Conservation (phyloP, 1,140 invertebrate species). For the Lepidostoma basale region DNA sequence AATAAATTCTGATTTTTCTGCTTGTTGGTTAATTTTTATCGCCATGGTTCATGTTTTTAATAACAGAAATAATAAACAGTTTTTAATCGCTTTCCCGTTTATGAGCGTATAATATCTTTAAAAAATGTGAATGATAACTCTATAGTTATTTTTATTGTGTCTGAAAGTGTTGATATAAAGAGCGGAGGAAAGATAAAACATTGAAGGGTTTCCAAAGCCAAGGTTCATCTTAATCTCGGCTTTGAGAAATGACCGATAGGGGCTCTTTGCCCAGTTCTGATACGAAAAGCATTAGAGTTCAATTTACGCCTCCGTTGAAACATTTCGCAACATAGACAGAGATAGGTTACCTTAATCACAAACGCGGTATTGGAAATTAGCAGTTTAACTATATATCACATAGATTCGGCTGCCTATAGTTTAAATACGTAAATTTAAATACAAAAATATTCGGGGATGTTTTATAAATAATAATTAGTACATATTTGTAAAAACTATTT, state of each 20-base stretch:
- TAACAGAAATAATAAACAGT: too few relatives aligned
- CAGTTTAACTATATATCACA: not conserved
- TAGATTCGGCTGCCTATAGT: not conserved
- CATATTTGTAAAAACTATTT: too few relatives aligned
- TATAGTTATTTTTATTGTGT: too few relatives aligned
- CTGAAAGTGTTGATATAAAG: not conserved
- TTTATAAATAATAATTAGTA: too few relatives aligned
- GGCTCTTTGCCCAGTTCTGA: not conserved
- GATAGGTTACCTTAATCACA: not conserved
- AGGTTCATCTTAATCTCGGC: constrained; percentile 2
- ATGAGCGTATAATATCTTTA: too few relatives aligned
- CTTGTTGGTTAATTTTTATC: too few relatives aligned
- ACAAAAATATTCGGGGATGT: not conserved
- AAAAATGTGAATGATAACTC: too few relatives aligned
- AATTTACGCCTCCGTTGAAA: not conserved
- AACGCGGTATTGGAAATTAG: not conserved
- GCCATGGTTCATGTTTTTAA: too few relatives aligned
- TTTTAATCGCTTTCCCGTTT: too few relatives aligned
- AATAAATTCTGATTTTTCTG: too few relatives aligned
- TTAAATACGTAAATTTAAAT: not conserved
- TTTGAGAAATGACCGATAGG: not conserved
- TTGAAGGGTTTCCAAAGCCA: not conserved
- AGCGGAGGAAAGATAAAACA: not conserved
- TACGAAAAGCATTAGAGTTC: not conserved
- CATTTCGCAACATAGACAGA: not conserved